These are phyloP conservation scores for Petrophora chlorosata DNA, from an alignment of 2,888 invertebrate genomes.

Conservation along the genomic window DNA sequence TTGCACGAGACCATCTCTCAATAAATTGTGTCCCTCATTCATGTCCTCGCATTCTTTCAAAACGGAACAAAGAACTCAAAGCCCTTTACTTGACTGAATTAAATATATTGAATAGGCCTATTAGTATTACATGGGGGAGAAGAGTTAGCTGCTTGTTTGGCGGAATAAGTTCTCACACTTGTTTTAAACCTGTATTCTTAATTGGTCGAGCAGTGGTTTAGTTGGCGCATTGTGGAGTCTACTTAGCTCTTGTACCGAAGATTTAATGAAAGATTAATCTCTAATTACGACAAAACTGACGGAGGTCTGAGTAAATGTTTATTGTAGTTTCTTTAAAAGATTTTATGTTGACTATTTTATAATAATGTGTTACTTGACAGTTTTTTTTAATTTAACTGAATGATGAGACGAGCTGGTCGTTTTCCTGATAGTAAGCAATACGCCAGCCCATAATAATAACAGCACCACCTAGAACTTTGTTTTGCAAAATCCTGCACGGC, in stretches of 20 bases:
- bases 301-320: neutral
- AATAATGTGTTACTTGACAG: no score
- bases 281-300: slow-evolving; percentile 19
- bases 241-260: slow-evolving; percentile 11
- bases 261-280: slow-evolving; percentile 17
- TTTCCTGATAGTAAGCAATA: no score
- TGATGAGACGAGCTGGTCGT: no score
- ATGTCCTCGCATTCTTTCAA: slow-evolving; percentile 34
- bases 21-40: slow-evolving; percentile 10
- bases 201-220: slow-evolving; percentile 22
- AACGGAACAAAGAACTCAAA: slow-evolving; percentile 40
- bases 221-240: slow-evolving; percentile 17
- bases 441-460: no score
- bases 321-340: neutral
- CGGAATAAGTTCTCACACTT: slow-evolving; percentile 52
- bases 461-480: no score
- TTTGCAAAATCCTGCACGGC: no score
- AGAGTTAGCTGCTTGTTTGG: slow-evolving; percentile 34
- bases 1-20: slow-evolving; percentile 4
- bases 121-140: slow-evolving; percentile 51
- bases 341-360: no score
- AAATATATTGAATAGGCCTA: slow-evolving; percentile 62
- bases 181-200: slow-evolving; percentile 39
- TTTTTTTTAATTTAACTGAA: no score
- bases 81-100: slow-evolving; percentile 49